Base-by-base conservation (phyloP, 1,140 invertebrate species). In the Hetaerina americana region DNA sequence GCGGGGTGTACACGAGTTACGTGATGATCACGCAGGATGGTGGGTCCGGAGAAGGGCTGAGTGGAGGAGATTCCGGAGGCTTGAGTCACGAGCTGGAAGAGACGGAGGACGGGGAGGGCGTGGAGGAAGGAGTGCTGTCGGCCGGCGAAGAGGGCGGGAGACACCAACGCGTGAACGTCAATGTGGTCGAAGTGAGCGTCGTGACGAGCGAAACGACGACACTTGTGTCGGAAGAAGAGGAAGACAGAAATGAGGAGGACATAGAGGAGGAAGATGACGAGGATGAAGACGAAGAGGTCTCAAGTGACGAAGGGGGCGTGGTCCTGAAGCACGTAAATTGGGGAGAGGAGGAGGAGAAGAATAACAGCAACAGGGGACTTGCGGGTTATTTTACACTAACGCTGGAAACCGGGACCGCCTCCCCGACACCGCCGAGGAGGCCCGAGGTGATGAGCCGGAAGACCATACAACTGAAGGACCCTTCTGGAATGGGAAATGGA, bases 1-100 rank as follows among this genome's bases (percentile, higher is more conserved):
- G 78, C 70, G 78, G 76, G 72, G 80, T 79, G 66, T 79, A 76
- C 26, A 80, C 77, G 27, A 77, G 78, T 0, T 78, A 78, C 0
- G 77, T 77, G 0, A 80, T 68, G 67, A 68, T 68, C 12, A 68
- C 67, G 2, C 67, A 68, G 67, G 25, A 68, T 26, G 67, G 67
- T 15, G 27, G 27, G 12, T 26, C 67, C 15, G 1, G 40, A 57
- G 40, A 57, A 57, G 40, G 40, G 40, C n/a, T n/a, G n/a, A n/a
- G n/a, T n/a, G n/a, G n/a, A n/a, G n/a, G n/a, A n/a, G n/a, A n/a
- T n/a, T n/a, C n/a, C n/a, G n/a, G n/a, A n/a, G n/a, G n/a, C n/a
- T 57, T 57, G 10, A 57, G 40, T 3, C 40, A 69, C 69, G 67
- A 73, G 72, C 69, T 69, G 68, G 3, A 69, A 74, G 49, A 71